These are phyloP conservation scores for Oligia latruncula DNA, from an alignment of 2,888 invertebrate genomes.

Conservation along the genomic window DNA sequence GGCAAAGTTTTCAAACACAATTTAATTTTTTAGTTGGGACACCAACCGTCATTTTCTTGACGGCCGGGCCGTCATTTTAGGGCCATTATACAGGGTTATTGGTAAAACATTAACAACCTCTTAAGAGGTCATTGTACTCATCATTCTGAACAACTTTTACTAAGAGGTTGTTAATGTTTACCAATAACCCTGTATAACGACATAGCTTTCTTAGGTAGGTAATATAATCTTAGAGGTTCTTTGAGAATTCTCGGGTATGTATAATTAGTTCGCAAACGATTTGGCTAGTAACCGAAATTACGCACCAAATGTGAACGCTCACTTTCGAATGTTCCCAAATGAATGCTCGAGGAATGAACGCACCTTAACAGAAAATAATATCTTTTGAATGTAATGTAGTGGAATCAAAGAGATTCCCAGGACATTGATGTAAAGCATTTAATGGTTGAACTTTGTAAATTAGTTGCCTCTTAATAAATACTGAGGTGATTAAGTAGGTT, in stretches of 20 bases:
- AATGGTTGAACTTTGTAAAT: constrained; percentile 72
- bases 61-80: not conserved
- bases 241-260: not conserved
- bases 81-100: not conserved
- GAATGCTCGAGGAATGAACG: constrained; percentile 6
- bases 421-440: constrained; percentile 57
- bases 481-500: constrained; percentile 46
- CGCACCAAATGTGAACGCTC: not conserved
- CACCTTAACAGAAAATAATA: constrained; percentile 47
- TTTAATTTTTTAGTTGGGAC: not conserved
- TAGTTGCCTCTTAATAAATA: constrained; percentile 70
- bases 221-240: not conserved
- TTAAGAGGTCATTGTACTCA: too few species aligned
- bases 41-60: not conserved
- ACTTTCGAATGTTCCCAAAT: not conserved
- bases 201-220: not conserved
- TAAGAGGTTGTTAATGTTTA: too few species aligned
- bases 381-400: constrained; percentile 65
- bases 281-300: not conserved
- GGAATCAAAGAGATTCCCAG: constrained; percentile 62
- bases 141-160: too few species aligned
- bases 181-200: not conserved
- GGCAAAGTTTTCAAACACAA: not conserved
- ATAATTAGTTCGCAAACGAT: not conserved
- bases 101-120: too few species aligned